phyloP scores from a whole-genome alignment of 2,797 vertebrate species.

The Sphenopsis melanotis region DNA sequence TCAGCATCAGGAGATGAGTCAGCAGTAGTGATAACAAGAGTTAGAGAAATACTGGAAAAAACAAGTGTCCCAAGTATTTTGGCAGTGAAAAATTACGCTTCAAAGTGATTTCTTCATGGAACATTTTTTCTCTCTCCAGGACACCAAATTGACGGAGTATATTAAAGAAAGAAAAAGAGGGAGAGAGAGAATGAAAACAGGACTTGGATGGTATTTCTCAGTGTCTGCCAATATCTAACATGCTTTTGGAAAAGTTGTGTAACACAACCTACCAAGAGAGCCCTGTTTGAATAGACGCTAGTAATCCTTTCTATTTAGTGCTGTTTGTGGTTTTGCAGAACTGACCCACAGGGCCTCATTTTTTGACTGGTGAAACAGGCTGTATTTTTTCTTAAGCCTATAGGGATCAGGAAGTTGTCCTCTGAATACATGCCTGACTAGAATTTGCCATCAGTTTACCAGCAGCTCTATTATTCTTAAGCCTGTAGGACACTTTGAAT shows the following conservation, averaged over 20 bases:
- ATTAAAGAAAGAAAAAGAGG: constrained; percentile 5
- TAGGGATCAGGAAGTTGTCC: neutral
- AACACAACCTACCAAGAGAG: constrained; percentile 21
- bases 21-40: constrained; percentile 68
- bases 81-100: constrained; percentile 65
- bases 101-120: constrained; percentile 70
- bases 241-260: constrained; percentile 57
- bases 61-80: constrained; percentile 51
- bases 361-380: neutral
- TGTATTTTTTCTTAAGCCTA: neutral
- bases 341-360: neutral
- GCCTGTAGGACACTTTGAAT: neutral
- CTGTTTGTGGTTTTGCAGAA: constrained; percentile 18
- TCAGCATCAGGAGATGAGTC: constrained; percentile 69
- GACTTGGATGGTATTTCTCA: constrained; percentile 52
- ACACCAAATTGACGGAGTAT: constrained; percentile 48
- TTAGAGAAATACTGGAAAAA: constrained; percentile 65
- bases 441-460: neutral
- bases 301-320: constrained; percentile 33
- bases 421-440: neutral
- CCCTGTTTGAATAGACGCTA: constrained; percentile 26
- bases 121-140: constrained; percentile 61
- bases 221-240: constrained; percentile 44
- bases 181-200: neutral
- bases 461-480: neutral